Evolutionary conservation across 2,797 vertebrate species (phyloP), one percentile per base, ranked within the genome.

Genomic region (Rhinophrynus dorsalis): DNA sequence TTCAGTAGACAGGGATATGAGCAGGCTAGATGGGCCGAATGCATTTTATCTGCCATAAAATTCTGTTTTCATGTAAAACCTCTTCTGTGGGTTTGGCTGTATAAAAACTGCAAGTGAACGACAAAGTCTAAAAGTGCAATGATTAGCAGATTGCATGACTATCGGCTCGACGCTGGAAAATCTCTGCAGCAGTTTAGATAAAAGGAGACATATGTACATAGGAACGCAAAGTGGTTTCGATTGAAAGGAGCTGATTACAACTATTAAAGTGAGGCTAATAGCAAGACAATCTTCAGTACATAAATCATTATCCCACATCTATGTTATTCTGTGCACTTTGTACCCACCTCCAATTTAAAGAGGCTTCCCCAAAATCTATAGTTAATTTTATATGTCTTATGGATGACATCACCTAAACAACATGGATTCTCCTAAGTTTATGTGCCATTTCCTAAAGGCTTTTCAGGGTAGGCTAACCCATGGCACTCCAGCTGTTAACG

Each of bases 171-270:
- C 5, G 44, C 4, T 11, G n/a, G n/a, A n/a, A n/a, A n/a, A 20
- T 45, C 42, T 45, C 8, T 7, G 12, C 13, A 20, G 7, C 18
- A 20, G n/a, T 45, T 55, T 40, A 55, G 38, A 55, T 66, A 66
- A 66, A 56, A 17, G 51, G 51, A 66, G 44, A 55, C 50, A 45
- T n/a, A 66, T 45, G 50, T 44, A 35, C 30, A 18, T 55, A 42
- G 7, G 4, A 66, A 56, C 6, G 18, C 10, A 51, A 17, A 66
- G 18, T 66, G 51, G 32, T 64, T 66, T 55, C 40, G 50, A 55
- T 55, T 10, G 37, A 44, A 66, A 44, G 23, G 45, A 55, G 24
- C 63, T 55, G 51, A 66, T 55, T 66, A 56, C 27, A 55, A 33
- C 20, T 18, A 66, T 8, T 17, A 33, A 56, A 44, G 63, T 29